Conservation (phyloP, 2,888 invertebrate species). For the Acrobeloides nanus region DNA sequence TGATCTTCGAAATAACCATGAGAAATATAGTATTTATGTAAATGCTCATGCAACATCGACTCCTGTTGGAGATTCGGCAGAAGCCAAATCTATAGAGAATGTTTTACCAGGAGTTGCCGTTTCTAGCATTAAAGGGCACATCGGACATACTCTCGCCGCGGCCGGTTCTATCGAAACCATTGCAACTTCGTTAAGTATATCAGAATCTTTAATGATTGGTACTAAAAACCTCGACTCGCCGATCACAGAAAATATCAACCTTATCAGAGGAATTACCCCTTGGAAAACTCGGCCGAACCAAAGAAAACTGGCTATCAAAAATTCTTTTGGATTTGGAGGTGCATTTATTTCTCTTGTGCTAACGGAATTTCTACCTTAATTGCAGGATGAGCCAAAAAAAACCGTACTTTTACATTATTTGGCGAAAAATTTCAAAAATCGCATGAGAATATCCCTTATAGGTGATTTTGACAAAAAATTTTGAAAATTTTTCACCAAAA, state of each 20-base stretch:
- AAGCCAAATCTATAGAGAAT: conserved; percentile 2
- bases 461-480: too few species aligned
- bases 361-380: conserved; percentile 24
- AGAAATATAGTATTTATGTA: too few species aligned
- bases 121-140: conserved; percentile 85
- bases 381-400: too few species aligned
- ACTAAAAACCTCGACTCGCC: too few species aligned
- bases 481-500: too few species aligned
- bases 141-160: conserved; percentile 88
- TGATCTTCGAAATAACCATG: conserved; percentile 94
- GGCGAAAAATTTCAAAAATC: too few species aligned
- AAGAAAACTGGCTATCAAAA: conserved; percentile 71
- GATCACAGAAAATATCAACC: too few species aligned
- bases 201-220: too few species aligned
- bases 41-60: conserved; percentile 19
- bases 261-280: too few species aligned
- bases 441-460: too few species aligned
- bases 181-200: conserved; percentile 67
- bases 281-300: too few species aligned
- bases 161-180: conserved; percentile 89
- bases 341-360: conserved; percentile 84
- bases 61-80: conserved; percentile 10
- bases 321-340: conserved; percentile 98
- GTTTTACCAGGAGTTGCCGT: conserved; percentile 60
- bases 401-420: too few species aligned